phyloP scores from a whole-genome alignment of 2,888 invertebrate species.

The Limenitis camilla region DNA sequence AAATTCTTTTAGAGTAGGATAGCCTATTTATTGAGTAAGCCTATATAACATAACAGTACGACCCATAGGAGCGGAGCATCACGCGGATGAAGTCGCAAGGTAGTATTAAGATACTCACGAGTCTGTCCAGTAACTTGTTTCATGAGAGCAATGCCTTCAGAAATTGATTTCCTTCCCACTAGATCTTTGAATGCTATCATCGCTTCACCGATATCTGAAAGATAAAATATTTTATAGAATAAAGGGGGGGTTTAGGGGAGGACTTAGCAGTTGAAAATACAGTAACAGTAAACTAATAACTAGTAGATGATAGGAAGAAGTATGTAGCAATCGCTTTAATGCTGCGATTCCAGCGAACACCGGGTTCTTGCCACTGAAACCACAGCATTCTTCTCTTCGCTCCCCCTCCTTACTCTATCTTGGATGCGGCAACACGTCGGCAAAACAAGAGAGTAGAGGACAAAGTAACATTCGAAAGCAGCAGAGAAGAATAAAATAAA shows the following conservation, averaged over 20 bases:
- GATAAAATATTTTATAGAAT: background rate
- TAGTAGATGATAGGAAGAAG: background rate
- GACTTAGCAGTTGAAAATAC: background rate
- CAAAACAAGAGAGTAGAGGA: background rate
- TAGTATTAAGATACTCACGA: constrained; percentile 21
- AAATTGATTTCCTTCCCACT: constrained; percentile 13
- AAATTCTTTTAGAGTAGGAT: too few species aligned
- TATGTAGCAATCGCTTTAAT: too few species aligned
- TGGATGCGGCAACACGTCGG: too few species aligned
- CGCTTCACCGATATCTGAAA: constrained; percentile 43
- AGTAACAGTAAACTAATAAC: background rate
- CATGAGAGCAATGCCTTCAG: constrained; percentile 14
- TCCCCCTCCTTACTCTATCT: too few species aligned
- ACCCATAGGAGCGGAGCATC: too few species aligned
- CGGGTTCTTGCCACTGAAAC: too few species aligned
- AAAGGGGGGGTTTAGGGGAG: background rate
- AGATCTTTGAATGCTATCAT: constrained; percentile 18
- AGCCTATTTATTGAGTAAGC: too few species aligned
- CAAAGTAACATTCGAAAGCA: background rate
- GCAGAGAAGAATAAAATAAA: background rate
- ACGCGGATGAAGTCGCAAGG: too few species aligned
- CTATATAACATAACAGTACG: too few species aligned
- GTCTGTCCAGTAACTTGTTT: constrained; percentile 16
- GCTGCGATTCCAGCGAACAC: too few species aligned
- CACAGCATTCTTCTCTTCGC: too few species aligned